Evolutionary conservation across 2,113 vertebrate species (phyloP).

Genomic region (Terrapene triunguis): DNA sequence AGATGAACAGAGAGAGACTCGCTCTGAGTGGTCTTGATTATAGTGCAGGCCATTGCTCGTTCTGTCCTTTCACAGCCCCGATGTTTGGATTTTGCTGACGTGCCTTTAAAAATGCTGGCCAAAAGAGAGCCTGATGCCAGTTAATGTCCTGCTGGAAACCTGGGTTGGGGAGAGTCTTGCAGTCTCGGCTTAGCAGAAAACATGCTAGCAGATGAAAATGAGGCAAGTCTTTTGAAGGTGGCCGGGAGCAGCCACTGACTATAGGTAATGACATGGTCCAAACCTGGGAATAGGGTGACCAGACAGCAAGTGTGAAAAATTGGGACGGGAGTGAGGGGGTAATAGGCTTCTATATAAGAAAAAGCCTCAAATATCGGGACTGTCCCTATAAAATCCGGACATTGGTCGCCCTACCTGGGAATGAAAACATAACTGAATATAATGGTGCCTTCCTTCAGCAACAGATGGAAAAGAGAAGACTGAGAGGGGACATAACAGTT

Average conservation of each 20-base stretch:
- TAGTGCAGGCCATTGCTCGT: background rate
- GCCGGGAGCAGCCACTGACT: background rate
- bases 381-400: no score
- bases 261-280: accelerated
- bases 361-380: no score
- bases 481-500: no score
- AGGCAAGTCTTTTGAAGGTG: accelerated
- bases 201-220: background rate
- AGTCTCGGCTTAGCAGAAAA: background rate
- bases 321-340: no score
- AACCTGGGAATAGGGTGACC: background rate
- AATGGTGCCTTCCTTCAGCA: accelerated
- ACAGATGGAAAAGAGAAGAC: background rate
- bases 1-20: background rate
- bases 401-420: accelerated
- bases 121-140: background rate
- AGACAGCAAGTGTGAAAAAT: no score
- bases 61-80: background rate
- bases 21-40: accelerated
- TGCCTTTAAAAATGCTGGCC: background rate
- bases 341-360: no score
- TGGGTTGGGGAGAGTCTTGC: background rate
- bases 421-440: accelerated
- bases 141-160: background rate
- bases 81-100: background rate